Percentiles rank a stretch among this genome's conserved stretches.
These are phyloP conservation scores for Mamestra configurata DNA, from an alignment of 1,140 invertebrate genomes.

Conservation along the genomic window DNA sequence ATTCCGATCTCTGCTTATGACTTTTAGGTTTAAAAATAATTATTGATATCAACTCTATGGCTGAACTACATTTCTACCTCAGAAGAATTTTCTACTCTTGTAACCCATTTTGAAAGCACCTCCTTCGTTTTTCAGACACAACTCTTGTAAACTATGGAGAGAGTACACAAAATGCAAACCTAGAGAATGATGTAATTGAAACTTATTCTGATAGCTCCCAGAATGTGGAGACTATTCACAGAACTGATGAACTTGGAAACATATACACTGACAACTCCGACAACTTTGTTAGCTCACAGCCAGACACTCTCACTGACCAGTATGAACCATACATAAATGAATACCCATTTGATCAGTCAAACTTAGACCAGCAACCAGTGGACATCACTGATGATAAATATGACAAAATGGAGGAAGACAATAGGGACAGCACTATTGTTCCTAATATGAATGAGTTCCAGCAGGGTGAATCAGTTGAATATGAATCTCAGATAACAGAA, in stretches of 20 bases:
- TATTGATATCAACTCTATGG: no score
- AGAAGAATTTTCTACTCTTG: neutral
- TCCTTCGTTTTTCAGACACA: conserved; percentile 71
- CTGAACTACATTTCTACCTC: neutral
- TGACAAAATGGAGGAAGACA: conserved; percentile 58
- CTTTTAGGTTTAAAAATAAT: no score
- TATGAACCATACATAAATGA: conserved; percentile 82
- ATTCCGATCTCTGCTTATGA: no score
- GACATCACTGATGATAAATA: conserved; percentile 62
- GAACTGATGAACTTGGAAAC: conserved; percentile 77
- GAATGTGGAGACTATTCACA: conserved; percentile 72
- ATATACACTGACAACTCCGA: conserved; percentile 78
- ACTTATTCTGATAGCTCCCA: conserved; percentile 71
- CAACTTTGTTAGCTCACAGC: conserved; percentile 69
- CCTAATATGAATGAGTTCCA: conserved; percentile 76
- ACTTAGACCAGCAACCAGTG: conserved; percentile 62
- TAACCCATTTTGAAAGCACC: neutral
- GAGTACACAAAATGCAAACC: conserved; percentile 66
- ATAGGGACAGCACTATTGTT: conserved; percentile 66
- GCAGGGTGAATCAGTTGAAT: conserved; percentile 67
- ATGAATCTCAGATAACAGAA: conserved; percentile 77
- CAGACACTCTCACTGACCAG: conserved; percentile 73
- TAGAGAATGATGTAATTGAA: conserved; percentile 71
- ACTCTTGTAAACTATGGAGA: conserved; percentile 84
- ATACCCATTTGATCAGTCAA: conserved; percentile 74